Base-by-base conservation (phyloP, 2,888 invertebrate genomes). In the Cephus nigrinus region DNA sequence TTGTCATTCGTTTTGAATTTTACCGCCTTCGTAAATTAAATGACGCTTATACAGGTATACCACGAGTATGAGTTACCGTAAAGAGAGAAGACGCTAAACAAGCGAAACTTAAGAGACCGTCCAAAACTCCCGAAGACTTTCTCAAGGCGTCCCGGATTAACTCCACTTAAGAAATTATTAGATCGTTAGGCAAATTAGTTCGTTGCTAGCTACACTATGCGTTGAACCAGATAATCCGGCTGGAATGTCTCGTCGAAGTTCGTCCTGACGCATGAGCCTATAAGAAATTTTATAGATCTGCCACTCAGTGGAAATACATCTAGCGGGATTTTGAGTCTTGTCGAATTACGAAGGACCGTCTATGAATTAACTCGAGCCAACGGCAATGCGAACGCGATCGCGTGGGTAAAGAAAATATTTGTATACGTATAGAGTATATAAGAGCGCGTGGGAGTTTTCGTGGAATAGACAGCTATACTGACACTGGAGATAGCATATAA, bases 171-270 rank as follows among this genome's bases (percentile, higher is more conserved):
- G 34, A 11, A 23, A 34, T 74, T 74, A 74, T 74, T 74, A 74
- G 34, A 35, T 74, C 35, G 11, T 74, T 74, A 74, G 35, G 74
- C 74, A 74, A 74, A 74, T 74, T 35, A 74, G 23, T 32, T 33
- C 12, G 23, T 33, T n/a, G 30, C 31, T 23, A 55, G 55, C 55
- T 55, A 55, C 55, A 55, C 55, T 23, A 55, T 55, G 55, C 55
- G 9, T 55, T 23, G 9, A 55, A 55, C 23, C 55, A 23, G 23
- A 23, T 55, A 55, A 55, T 55, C 23, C 55, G 5, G 2, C 23
- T 23, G 15, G 23, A 55, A 55, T 9, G 9, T 55, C 55, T 55
- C 23, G 9, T 23, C 23, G 9, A 55, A 55, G 55, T 55, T 55
- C 23, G 23, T 55, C 23, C 23, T 15, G 23, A 55, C 9, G 55